A percentile compares a stretch with the other conserved stretches of the same genome.
Evolutionary conservation across 2,113 vertebrate genomes (phyloP).

Genomic region (Ramphastos sulfuratus): DNA sequence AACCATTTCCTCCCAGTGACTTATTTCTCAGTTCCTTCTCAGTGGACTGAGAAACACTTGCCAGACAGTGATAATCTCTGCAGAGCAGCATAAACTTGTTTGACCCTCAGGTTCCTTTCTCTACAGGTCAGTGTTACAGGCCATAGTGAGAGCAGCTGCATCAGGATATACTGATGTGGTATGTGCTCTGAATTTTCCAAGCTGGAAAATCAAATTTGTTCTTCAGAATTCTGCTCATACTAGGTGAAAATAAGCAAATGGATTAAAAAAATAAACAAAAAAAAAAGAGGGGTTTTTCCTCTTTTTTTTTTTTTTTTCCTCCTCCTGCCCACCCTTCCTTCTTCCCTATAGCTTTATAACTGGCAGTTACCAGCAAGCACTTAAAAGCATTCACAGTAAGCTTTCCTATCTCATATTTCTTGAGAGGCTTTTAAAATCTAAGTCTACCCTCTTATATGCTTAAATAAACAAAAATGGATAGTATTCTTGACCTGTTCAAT

Average conservation of each 20-base stretch:
- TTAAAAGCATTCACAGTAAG: not conserved
- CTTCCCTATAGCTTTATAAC: not conserved
- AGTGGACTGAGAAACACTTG: not conserved
- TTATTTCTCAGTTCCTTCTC: too few relatives aligned
- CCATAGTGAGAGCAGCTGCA: not conserved
- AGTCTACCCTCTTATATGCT: constrained; percentile 6
- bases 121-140: not conserved
- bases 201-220: not conserved
- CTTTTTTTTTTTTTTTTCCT: not conserved
- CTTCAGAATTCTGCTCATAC: not conserved
- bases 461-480: constrained; percentile 45
- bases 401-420: not conserved
- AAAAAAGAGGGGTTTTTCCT: not conserved
- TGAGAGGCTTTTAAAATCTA: not conserved
- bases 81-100: not conserved
- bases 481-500: constrained; percentile 36
- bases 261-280: not conserved
- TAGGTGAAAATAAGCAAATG: not conserved
- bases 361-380: not conserved
- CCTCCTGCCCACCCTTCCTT: not conserved
- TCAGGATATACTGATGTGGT: not conserved
- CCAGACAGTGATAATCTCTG: not conserved
- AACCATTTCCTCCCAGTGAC: not conserved
- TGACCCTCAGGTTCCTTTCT: not conserved
- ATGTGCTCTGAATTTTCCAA: not conserved